Evolutionary conservation across 2,113 vertebrate genomes (phyloP), one percentile per base, ranked within the genome.

Genomic region (Tylochromis polylepis): DNA sequence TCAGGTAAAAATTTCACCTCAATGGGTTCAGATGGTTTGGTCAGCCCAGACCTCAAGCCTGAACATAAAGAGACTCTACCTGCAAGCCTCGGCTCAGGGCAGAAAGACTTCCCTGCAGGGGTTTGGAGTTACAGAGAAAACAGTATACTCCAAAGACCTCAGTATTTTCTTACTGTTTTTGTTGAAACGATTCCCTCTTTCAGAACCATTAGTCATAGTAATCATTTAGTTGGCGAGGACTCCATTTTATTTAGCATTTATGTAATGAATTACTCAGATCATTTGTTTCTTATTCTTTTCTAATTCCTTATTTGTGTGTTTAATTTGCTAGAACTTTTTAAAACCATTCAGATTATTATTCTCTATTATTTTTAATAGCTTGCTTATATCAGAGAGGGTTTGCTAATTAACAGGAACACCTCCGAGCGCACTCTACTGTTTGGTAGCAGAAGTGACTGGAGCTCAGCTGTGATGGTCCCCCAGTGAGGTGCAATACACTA

Each of bases 41-140:
- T 24, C 51, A 22, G 49, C 22, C 43, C 59, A 56, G 11, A 56
- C 77, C 20, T 79, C 75, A 22, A 53, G 18, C 41, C 41, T 72
- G 22, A 29, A 49, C 67, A 27, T 75, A 29, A 46, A 27, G 24
- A 49, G 24, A 51, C 46, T 72, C 14, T 59, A 15, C 55, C 41
- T 77, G 29, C n/a, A 34, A 65, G 27, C 58, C 43, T n/a, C 4
- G 34, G 22, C n/a, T 49, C 82, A 2, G 67, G 38, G 56, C 55
- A 20, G 20, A 36, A 16, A 10, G 6, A 36, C 36, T 58, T 0
- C n/a, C 0, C 0, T 59, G 9, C 6, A 20, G 29, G 20, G 27
- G 20, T 46, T 77, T 84, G 53, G 24, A 51, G 55, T 77, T 59
- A 38, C 60, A 38, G 34, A 65, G 60, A 65, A 65, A 65, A 65